Evolutionary conservation across 2,113 vertebrate species (phyloP).

Genomic region (Heteronetta atricapilla): DNA sequence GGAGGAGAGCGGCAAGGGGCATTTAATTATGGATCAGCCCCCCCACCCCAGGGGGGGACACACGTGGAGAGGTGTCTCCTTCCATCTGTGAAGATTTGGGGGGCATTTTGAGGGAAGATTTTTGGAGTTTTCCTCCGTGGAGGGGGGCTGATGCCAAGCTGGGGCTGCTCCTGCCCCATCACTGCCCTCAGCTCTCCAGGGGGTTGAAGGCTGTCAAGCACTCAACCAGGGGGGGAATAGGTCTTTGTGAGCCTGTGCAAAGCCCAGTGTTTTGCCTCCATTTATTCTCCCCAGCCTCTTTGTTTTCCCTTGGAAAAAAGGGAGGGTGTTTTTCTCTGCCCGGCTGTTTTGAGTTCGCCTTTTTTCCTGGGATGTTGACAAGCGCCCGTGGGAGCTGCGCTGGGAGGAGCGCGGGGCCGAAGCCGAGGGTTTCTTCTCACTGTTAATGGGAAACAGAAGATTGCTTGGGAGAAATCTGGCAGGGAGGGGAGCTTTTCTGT

Average conservation of each 20-base stretch:
- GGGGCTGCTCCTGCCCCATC: neutral
- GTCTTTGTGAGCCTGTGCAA: slow-evolving; percentile 4
- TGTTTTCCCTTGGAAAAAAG: slow-evolving; percentile 50
- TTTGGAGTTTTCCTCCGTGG: neutral
- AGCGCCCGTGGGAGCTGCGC: neutral
- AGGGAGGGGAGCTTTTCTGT: slow-evolving; percentile 18
- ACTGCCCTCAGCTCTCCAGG: neutral
- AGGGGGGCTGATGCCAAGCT: neutral
- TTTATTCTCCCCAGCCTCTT: slow-evolving; percentile 31
- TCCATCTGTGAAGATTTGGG: neutral
- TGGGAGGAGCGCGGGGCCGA: neutral
- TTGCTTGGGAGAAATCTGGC: slow-evolving; percentile 44
- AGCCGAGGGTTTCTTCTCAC: neutral
- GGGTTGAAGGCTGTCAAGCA: slow-evolving; percentile 12
- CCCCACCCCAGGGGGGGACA: neutral
- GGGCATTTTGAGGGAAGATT: neutral
- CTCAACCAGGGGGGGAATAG: neutral
- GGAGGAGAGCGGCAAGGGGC: neutral
- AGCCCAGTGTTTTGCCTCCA: neutral
- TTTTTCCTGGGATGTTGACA: slow-evolving; percentile 15
- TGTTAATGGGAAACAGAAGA: slow-evolving; percentile 61
- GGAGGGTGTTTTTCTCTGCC: slow-evolving; percentile 30
- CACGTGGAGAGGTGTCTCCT: neutral
- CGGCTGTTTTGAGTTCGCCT: neutral
- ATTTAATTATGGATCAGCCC: neutral